These are phyloP conservation scores for Xanthostigma xanthostigma DNA, from an alignment of 2,888 invertebrate species.

Conservation along the genomic window DNA sequence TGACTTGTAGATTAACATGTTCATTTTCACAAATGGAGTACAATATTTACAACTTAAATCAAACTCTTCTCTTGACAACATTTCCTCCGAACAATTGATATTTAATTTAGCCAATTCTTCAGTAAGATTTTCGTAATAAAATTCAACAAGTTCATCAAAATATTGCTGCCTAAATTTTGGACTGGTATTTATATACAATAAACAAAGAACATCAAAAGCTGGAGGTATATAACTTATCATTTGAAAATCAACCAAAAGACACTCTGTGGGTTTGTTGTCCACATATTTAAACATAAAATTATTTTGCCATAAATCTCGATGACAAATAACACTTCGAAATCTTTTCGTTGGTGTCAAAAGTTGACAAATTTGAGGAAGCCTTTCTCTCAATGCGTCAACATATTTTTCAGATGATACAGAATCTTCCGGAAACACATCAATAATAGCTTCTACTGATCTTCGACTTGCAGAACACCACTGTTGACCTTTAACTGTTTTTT, in stretches of 20 bases:
- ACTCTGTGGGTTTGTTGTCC: conserved; percentile 13
- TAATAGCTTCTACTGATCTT: too few relatives aligned
- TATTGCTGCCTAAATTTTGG: background rate
- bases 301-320: conserved; percentile 22
- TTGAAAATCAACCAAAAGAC: conserved; percentile 27
- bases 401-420: too few relatives aligned
- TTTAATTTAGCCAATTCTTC: background rate
- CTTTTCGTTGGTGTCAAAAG: conserved; percentile 18
- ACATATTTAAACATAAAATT: conserved; percentile 21
- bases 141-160: background rate
- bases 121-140: background rate
- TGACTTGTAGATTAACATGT: too few relatives aligned
- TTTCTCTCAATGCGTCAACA: too few relatives aligned
- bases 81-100: background rate
- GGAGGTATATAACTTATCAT: conserved; percentile 41
- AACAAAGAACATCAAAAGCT: conserved; percentile 37
- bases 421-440: too few relatives aligned
- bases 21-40: too few relatives aligned
- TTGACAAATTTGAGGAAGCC: too few relatives aligned
- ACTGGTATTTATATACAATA: background rate
- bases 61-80: background rate
- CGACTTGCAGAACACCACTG: too few relatives aligned
- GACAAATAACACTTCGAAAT: conserved; percentile 25
- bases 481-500: too few relatives aligned
- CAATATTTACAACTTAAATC: too few relatives aligned